Base-by-base conservation (phyloP, 1,140 invertebrate species). In the Onthophagus taurus region DNA sequence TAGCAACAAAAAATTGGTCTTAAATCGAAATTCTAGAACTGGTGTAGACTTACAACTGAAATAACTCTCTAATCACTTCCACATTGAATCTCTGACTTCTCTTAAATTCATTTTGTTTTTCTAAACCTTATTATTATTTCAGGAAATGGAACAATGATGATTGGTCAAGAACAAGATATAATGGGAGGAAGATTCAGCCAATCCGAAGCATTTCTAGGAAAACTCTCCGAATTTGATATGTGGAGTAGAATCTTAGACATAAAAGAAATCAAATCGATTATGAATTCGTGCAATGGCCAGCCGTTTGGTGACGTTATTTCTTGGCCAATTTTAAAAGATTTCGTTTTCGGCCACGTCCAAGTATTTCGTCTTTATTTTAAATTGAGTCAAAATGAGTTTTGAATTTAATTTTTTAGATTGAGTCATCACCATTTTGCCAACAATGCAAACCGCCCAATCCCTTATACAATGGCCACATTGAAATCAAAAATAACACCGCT, bases 91-190 rank as follows among this genome's bases (percentile, higher is more conserved):
- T 37, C 2, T 47, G 17, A 19, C 48, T 7, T 7, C 6, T 26
- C n/a, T 26, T n/a, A n/a, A 26, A 26, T 26, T 26, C n/a, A 26
- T 26, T 6, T 6, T 26, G 23, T 7, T 7, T 6, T 6, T 33
- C 5, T 7, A 33, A 33, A 20, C 9, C 5, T 37, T 14, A 7
- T 31, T 20, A 33, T 43, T 34, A 39, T 72, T 38, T 53, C 58
- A 66, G 76, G 70, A 57, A 57, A 65, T 46, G 81, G 81, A 3
- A 70, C 64, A 13, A 54, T 83, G 31, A 68, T 83, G 5, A 62
- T 85, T 35, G 81, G 81, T 0, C 81, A 85, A 63, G 81, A 85
- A 52, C 81, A 85, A 54, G 81, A 83, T 54, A 49, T 56, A 4
- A 17, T 73, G 1, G 78, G 77, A 0, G 77, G 77, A 2, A 69